phyloP scores from a whole-genome alignment of 1,140 invertebrate species.

The Tyrophagus putrescentiae region DNA sequence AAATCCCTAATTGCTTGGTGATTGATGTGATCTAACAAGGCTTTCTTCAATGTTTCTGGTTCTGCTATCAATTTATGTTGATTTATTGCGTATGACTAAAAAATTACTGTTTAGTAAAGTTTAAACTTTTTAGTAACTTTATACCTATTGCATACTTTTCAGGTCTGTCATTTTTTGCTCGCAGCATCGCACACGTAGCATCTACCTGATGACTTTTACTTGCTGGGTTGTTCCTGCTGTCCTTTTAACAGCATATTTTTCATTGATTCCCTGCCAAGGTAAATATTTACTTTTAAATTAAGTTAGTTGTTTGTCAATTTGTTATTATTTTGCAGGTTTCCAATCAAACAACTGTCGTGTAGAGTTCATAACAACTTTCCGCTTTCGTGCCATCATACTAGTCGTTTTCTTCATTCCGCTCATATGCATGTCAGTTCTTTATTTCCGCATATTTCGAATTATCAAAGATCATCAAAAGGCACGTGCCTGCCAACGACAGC shows the following conservation, averaged over 20 bases:
- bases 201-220: conserved; percentile 20
- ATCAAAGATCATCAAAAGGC: conserved; percentile 39
- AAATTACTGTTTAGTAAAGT: too few relatives aligned
- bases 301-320: not conserved
- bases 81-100: too few relatives aligned
- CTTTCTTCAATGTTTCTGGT: too few relatives aligned
- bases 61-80: too few relatives aligned
- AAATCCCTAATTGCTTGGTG: too few relatives aligned
- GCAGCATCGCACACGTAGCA: conserved; percentile 19
- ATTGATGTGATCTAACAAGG: too few relatives aligned
- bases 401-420: conserved; percentile 35
- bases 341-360: conserved; percentile 12
- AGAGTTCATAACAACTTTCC: conserved; percentile 14
- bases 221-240: conserved; percentile 22
- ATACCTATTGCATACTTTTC: not conserved
- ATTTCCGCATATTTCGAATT: conserved; percentile 43
- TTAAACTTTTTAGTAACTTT: too few relatives aligned
- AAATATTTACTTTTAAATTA: not conserved
- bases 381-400: conserved; percentile 20
- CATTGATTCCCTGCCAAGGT: conserved; percentile 24
- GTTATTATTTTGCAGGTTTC: conserved; percentile 16
- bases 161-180: conserved; percentile 21
- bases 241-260: conserved; percentile 19
- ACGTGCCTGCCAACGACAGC: conserved; percentile 31
- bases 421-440: conserved; percentile 42